A percentile compares a stretch with the other conserved stretches of the same genome.
phyloP scores from a whole-genome alignment of 2,888 invertebrate species.

The Ditula angustiorana region DNA sequence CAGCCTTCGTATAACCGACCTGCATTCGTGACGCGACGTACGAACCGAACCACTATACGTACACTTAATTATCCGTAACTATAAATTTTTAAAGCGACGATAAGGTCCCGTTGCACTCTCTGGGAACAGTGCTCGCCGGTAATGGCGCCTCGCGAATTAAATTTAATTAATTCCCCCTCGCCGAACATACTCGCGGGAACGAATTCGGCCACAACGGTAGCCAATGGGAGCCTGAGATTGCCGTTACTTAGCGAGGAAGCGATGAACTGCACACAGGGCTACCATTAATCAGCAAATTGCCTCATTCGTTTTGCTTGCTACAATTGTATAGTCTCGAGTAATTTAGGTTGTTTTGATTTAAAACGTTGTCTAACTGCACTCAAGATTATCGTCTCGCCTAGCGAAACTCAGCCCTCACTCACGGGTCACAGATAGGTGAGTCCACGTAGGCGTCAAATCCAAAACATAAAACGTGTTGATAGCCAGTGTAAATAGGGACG shows the following conservation, averaged over 20 bases:
- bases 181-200: conserved; percentile 51
- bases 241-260: conserved; percentile 35
- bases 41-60: conserved; percentile 66
- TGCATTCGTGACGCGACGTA: conserved; percentile 71
- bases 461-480: conserved; percentile 26
- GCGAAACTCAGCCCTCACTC: conserved; percentile 18
- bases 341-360: conserved; percentile 27
- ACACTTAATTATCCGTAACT: conserved; percentile 80
- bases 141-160: conserved; percentile 72
- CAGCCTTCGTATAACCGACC: conserved; percentile 56
- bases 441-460: conserved; percentile 29
- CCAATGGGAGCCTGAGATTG: conserved; percentile 29
- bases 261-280: conserved; percentile 18
- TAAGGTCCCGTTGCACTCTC: conserved; percentile 75
- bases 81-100: conserved; percentile 79
- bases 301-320: conserved; percentile 1
- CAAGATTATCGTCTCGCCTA: conserved; percentile 21
- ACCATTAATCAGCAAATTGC: conserved; percentile 3
- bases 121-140: conserved; percentile 60
- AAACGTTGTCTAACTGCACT: conserved; percentile 24
- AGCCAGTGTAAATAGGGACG: conserved; percentile 19
- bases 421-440: conserved; percentile 34
- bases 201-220: conserved; percentile 46
- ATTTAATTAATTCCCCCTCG: conserved; percentile 74
- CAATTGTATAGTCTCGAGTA: background rate